Base-by-base conservation (phyloP, 2,888 invertebrate genomes). In the Sepiola atlantica region DNA sequence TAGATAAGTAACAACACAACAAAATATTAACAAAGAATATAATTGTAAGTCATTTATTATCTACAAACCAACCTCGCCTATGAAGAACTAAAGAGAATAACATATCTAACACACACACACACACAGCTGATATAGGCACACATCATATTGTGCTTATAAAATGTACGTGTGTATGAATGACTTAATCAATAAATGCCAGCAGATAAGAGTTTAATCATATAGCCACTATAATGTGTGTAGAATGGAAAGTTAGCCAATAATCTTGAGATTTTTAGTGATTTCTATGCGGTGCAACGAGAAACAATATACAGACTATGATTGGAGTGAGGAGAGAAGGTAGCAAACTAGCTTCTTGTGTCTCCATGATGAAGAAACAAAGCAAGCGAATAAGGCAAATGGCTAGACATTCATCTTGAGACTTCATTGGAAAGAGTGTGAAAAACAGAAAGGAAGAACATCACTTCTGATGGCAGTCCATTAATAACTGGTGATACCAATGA, bases 21-120 rank as follows among this genome's bases (percentile, higher is more conserved):
- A n/a, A 77, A 77, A 77, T n/a, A 6, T 77, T 77, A 77, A 61
- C 28, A 61, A 77, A 77, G 61, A 77, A 77, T 77, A n/a, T 77
- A 77, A 77, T 77, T 77, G 77, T n/a, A 77, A 77, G 77, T 77
- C n/a, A 77, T 77, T 77, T 77, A 77, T 77, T 77, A 77, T 77
- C 77, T 28, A 77, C 77, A 77, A 77, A 16, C 77, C 77, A n/a
- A 77, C 77, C 77, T 77, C n/a, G 77, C 77, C 28, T 77, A 14
- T 77, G 77, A 77, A 77, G 14, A 77, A 28, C n/a, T 77, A 28
- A 8, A 77, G 77, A 77, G n/a, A 77, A n/a, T n/a, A 77, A 77
- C n/a, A 28, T 77, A 77, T n/a, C 77, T n/a, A 77, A 14, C 10
- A 77, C 28, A 77, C 14, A 77, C 12, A 55, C n/a, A n/a, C n/a